Evolutionary conservation across 2,113 vertebrate genomes (phyloP), one percentile per base, ranked within the genome.

Genomic region (Erinaceus europaeus): DNA sequence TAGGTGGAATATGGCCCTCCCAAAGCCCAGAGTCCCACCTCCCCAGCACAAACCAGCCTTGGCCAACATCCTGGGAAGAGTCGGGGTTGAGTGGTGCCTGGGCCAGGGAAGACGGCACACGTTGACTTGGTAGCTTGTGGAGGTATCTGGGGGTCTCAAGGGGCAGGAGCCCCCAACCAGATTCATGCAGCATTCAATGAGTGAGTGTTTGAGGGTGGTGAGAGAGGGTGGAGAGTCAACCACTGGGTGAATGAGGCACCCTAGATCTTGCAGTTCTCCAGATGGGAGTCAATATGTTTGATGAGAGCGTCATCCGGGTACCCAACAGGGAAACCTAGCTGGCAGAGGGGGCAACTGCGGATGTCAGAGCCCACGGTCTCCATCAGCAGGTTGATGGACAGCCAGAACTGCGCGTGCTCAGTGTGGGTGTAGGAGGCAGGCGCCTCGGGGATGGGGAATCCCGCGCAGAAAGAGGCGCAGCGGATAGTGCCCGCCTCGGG

Each of bases 231-330:
- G 73, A 89, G 55, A n/a, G n/a, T n/a, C 87, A 89, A 84, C 84
- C 68, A 90, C 61, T 21, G 36, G 69, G 68, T n/a, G n/a, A 71
- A 65, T 18, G n/a, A 84, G 10, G 88, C 48, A 82, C 94, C 95
- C 97, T 98, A 99, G 97, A 99, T 99, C 97, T 99, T 99, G 98
- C 99, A 99, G 98, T 99, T 99, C 97, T 99, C 99, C 97, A 99
- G 97, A 97, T 99, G 98, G 59, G 99, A 99, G 97, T 99, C 99
- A 93, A 99, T 99, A 97, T 99, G 99, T 97, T 99, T 99, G 97
- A 99, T 98, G 96, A 99, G 98, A 82, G 98, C 98, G 65, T 99
- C 99, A 42, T 99, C 99, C 0, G 99, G 99, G 96, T 99, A 99
- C 50, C 98, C 98, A 9, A 99, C 96, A 12, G 99, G 99, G 96